Conservation (phyloP, 37 sponge, comb jelly and placozoan species). For the Lycopodina hypogea region DNA sequence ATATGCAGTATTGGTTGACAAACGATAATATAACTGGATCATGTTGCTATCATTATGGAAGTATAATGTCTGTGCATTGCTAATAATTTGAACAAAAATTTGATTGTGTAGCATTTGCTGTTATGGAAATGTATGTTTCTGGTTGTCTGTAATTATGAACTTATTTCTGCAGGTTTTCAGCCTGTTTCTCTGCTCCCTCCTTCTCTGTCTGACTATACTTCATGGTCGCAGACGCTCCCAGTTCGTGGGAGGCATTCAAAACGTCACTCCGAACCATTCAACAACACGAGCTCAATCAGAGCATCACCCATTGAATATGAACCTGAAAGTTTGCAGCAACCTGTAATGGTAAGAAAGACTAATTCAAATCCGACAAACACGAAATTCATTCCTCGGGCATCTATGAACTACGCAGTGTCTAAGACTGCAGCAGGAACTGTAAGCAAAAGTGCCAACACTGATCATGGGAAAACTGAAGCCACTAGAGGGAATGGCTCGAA, state of each 20-base stretch:
- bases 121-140: too few relatives aligned
- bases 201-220: slow-evolving; percentile 14
- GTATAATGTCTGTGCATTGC: too few relatives aligned
- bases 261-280: not conserved
- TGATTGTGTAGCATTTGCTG: too few relatives aligned
- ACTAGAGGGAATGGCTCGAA: not conserved
- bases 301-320: not conserved
- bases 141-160: too few relatives aligned
- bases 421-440: not conserved
- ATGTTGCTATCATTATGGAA: too few relatives aligned
- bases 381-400: not conserved
- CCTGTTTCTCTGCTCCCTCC: slow-evolving; percentile 40
- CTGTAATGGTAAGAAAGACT: not conserved
- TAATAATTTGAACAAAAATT: too few relatives aligned
- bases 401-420: not conserved
- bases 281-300: not conserved
- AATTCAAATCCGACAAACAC: slow-evolving; percentile 3
- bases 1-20: too few relatives aligned
- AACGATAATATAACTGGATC: too few relatives aligned
- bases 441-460: not conserved
- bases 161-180: slow-evolving; percentile 23
- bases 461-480: not conserved
- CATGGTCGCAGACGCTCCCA: slow-evolving; percentile 20
- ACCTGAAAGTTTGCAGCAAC: too few relatives aligned
- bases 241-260: slow-evolving; percentile 1